Evolutionary conservation across 2,113 vertebrate genomes (phyloP), one percentile per base, ranked within the genome.

Genomic region (Zeus faber): DNA sequence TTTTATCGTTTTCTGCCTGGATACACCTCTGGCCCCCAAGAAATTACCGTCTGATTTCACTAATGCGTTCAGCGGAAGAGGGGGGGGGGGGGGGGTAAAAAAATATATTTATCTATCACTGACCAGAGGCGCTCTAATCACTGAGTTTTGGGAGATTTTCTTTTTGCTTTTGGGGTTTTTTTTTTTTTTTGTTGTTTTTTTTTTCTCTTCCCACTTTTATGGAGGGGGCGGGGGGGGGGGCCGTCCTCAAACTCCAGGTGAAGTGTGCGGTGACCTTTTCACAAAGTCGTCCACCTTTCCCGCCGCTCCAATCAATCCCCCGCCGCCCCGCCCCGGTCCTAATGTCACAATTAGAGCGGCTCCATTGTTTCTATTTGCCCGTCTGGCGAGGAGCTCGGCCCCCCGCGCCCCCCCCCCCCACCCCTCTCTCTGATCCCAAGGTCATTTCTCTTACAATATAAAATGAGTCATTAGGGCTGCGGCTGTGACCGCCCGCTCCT

Each of bases 231-330:
- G 57, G 58, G 43, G 62, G 44, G 39, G 57, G 20, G 72, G 55
- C 81, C 75, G 74, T 85, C n/a, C n/a, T n/a, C n/a, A n/a, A n/a
- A n/a, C n/a, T n/a, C 72, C 82, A 88, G 88, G 86, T 90, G 72
- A 66, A 82, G 80, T 85, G 83, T 79, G 78, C 76, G 49, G 17
- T 90, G 89, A 91, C 89, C 88, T 91, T 90, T 89, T 89, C 82
- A 83, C 81, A 86, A 85, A 88, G 86, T 89, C 85, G 69, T 74
- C 86, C 85, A 87, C 85, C 81, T 88, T 86, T 83, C 74, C 65
- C 63, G 62, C 79, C 78, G 75, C 25, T 86, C 77, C 76, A 89
- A 91, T 91, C 88, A 89, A 85, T 87, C 85, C 82, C 80, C 73
- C 72, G 81, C 80, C 63, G 69, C 70, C 72, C 58, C 25, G 54